Percentiles rank a stretch among this genome's conserved stretches.
Evolutionary conservation across 2,888 invertebrate genomes (phyloP).

Genomic region (Leucoptera coffeella): DNA sequence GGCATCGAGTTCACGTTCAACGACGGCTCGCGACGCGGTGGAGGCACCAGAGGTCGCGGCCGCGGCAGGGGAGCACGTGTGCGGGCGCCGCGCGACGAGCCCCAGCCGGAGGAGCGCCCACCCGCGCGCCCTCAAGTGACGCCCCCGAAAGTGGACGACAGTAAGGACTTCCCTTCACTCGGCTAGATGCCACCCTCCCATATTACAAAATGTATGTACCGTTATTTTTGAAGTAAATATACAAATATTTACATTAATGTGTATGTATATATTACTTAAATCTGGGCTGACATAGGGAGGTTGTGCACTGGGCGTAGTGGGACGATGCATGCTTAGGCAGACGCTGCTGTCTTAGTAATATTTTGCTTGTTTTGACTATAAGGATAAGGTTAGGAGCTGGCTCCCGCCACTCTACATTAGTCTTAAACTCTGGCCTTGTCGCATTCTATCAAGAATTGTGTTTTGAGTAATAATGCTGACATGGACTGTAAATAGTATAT

Average conservation of each 20-base stretch:
- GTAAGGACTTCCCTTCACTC: conserved; percentile 91
- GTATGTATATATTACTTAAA: conserved; percentile 44
- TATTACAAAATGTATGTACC: conserved; percentile 51
- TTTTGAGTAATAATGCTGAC: conserved; percentile 40
- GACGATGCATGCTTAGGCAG: too few species aligned
- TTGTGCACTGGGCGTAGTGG: too few species aligned
- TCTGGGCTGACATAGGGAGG: too few species aligned
- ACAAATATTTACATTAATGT: conserved; percentile 51
- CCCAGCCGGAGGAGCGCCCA: conserved; percentile 27
- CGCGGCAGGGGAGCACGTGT: conserved; percentile 46
- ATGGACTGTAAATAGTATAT: conserved; percentile 50
- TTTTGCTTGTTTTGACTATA: too few species aligned
- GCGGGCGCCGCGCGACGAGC: conserved; percentile 19
- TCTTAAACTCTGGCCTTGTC: too few species aligned
- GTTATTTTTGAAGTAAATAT: conserved; percentile 56
- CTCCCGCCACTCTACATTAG: too few species aligned
- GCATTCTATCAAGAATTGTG: conserved; percentile 49
- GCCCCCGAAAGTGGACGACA: conserved; percentile 90
- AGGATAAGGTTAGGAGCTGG: too few species aligned
- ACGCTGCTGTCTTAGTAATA: too few species aligned
- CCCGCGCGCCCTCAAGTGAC: conserved; percentile 20
- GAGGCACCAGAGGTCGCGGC: conserved; percentile 59
- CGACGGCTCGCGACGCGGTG: conserved; percentile 69
- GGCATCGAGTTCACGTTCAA: conserved; percentile 86
- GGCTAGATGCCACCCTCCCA: conserved; percentile 59